These are phyloP conservation scores for Macrobrachium nipponense DNA, from an alignment of 1,140 invertebrate genomes.

Conservation along the genomic window DNA sequence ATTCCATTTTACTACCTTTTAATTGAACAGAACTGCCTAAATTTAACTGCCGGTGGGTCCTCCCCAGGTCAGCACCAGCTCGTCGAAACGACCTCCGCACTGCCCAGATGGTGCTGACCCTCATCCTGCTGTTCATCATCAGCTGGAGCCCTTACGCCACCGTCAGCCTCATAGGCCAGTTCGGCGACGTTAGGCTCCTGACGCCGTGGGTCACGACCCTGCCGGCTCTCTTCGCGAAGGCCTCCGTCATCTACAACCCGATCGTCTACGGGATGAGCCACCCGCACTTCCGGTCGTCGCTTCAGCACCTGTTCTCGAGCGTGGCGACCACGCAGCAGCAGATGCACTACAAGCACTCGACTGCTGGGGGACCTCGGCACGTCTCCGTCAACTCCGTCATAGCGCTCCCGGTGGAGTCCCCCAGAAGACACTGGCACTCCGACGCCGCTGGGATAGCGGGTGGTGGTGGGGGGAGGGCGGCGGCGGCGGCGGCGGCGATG, in stretches of 20 bases:
- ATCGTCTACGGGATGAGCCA: conserved; percentile 64
- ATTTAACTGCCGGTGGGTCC: neutral
- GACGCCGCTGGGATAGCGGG: neutral
- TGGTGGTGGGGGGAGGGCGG: conserved; percentile 3
- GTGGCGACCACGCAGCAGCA: conserved; percentile 38
- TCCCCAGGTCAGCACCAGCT: conserved; percentile 13
- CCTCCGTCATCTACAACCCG: conserved; percentile 70
- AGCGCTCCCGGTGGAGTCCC: conserved; percentile 24
- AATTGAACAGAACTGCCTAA: no score
- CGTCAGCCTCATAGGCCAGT: conserved; percentile 72
- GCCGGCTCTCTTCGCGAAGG: conserved; percentile 70
- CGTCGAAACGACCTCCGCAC: conserved; percentile 65
- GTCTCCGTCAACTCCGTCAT: conserved; percentile 51
- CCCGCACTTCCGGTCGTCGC: conserved; percentile 77
- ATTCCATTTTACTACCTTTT: no score
- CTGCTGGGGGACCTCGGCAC: conserved; percentile 18
- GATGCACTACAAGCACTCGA: conserved; percentile 50
- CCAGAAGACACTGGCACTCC: conserved; percentile 29
- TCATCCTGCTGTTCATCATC: conserved; percentile 70
- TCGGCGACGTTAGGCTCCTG: conserved; percentile 66
- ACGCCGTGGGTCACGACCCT: conserved; percentile 68
- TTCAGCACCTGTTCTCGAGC: conserved; percentile 67
- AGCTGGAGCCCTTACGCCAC: conserved; percentile 73
- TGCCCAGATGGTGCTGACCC: conserved; percentile 71
- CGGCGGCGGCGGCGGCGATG: no score